Conservation (phyloP, 2,113 vertebrate species). For the Elephas maximus region DNA sequence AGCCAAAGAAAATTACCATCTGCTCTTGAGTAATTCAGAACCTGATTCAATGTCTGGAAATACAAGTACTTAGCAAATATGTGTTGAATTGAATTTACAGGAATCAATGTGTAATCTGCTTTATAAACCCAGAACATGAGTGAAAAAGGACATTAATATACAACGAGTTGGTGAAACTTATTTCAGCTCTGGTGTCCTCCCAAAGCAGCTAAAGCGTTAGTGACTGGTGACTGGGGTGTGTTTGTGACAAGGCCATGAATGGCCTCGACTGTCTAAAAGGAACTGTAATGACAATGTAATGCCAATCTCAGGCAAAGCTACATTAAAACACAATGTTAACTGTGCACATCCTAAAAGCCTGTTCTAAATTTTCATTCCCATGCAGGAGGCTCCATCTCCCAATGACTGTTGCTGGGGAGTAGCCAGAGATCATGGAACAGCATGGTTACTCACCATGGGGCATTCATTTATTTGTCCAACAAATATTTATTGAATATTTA, state of each 20-base stretch:
- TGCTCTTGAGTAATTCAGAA: not conserved
- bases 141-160: not conserved
- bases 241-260: not conserved
- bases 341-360: not conserved
- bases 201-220: not conserved
- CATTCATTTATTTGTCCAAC: too few relatives aligned
- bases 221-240: not conserved
- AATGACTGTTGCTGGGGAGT: not conserved
- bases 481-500: not conserved
- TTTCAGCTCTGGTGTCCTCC: not conserved
- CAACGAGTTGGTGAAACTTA: not conserved
- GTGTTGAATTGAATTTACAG: not conserved
- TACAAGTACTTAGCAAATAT: not conserved
- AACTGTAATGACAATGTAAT: not conserved
- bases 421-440: not conserved
- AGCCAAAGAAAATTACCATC: not conserved
- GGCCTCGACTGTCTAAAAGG: too few relatives aligned
- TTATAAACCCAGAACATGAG: not conserved
- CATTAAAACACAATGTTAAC: not conserved
- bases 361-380: not conserved
- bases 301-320: not conserved
- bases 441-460: not conserved
- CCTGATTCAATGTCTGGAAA: not conserved
- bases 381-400: not conserved
- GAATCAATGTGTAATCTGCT: not conserved